These are phyloP conservation scores for Onchidella celtica DNA, from an alignment of 2,888 invertebrate genomes.

Conservation along the genomic window DNA sequence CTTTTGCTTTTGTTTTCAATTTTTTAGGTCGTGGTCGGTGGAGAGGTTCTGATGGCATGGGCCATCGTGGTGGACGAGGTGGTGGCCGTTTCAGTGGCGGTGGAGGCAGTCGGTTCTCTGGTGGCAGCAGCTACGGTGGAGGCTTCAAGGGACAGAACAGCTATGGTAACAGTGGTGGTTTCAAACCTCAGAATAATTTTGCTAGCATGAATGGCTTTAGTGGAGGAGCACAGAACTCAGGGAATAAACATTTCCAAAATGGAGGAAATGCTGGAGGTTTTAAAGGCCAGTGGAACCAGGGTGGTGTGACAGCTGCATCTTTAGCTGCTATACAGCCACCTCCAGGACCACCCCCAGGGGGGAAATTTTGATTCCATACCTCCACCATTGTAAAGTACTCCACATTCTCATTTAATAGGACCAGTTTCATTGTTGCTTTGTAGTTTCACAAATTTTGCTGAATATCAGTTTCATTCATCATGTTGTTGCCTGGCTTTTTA, in stretches of 20 bases:
- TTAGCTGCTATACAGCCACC: conserved; percentile 28
- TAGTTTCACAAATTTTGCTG: no score
- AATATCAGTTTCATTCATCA: no score
- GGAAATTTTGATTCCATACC: conserved; percentile 17
- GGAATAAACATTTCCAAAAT: conserved; percentile 26
- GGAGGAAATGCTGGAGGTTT: conserved; percentile 25
- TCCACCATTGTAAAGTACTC: no score
- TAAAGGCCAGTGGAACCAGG: conserved; percentile 39
- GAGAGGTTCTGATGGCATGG: neutral
- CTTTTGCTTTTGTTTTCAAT: no score
- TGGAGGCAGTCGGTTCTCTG: conserved; percentile 26
- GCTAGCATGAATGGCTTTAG: conserved; percentile 21
- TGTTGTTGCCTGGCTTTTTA: no score
- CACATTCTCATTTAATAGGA: no score
- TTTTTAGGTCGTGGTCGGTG: conserved; percentile 30
- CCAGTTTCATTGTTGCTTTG: no score
- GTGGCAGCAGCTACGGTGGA: conserved; percentile 19
- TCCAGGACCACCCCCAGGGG: neutral
- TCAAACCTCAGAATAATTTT: conserved; percentile 25
- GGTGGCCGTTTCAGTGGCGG: conserved; percentile 10
- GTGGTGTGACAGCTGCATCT: conserved; percentile 34
- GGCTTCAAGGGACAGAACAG: conserved; percentile 12
- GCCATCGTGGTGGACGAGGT: conserved; percentile 19
- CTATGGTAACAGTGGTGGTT: conserved; percentile 5
- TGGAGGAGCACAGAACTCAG: neutral